phyloP scores from a whole-genome alignment of 2,888 invertebrate species.

The Caradrina kadenii region DNA sequence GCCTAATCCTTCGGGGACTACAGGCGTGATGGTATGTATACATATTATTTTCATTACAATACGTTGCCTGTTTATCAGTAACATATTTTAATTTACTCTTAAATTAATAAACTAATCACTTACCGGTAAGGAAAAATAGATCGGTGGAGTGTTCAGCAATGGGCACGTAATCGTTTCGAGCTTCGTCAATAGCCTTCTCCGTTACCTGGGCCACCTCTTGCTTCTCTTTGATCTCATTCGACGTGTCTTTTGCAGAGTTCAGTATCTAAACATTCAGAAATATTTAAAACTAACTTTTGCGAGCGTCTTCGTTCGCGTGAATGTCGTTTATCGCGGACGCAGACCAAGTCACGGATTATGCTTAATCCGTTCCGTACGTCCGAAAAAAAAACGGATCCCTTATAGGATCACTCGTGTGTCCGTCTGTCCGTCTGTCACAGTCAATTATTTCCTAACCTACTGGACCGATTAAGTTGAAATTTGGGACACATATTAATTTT shows the following conservation, averaged over 20 bases:
- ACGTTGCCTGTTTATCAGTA: background rate
- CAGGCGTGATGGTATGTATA: no score
- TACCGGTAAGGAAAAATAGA: slow-evolving; percentile 97
- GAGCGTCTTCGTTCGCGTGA: background rate
- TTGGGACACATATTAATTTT: no score
- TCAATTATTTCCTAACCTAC: no score
- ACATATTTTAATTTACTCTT: background rate
- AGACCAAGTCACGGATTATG: no score
- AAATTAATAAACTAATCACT: slow-evolving; percentile 27
- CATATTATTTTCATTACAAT: no score
- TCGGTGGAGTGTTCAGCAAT: slow-evolving; percentile 97
- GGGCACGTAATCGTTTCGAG: slow-evolving; percentile 96
- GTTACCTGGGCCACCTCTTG: slow-evolving; percentile 97
- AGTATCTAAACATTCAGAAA: slow-evolving; percentile 89
- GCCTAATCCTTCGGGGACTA: no score
- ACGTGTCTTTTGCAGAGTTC: slow-evolving; percentile 96
- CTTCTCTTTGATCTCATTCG: slow-evolving; percentile 97
- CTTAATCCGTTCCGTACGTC: no score
- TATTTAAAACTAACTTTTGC: background rate
- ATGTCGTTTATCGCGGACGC: no score
- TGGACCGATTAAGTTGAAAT: no score
- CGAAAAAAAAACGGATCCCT: no score
- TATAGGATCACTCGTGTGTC: no score
- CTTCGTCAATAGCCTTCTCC: slow-evolving; percentile 96
- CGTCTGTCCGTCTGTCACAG: no score